phyloP scores from a whole-genome alignment of 2,797 vertebrate genomes.

The Corythornis leucogaster region DNA sequence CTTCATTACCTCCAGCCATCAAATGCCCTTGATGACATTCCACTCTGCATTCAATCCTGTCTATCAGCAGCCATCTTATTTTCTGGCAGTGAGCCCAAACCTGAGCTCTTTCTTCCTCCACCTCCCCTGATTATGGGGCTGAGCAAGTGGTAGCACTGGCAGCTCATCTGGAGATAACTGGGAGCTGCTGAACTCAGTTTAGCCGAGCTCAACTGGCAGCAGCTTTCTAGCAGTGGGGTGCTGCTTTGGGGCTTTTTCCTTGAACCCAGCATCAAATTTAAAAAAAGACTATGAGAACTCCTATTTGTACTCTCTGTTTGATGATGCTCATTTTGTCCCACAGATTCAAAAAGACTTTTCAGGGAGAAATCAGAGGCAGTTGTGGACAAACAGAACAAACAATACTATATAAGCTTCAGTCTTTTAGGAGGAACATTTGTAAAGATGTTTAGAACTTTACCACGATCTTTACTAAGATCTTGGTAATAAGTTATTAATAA shows the following conservation, averaged over 20 bases:
- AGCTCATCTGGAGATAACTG: fast-evolving
- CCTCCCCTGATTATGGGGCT: neutral
- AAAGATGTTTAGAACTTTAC: neutral
- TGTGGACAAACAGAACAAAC: neutral
- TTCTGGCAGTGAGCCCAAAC: neutral
- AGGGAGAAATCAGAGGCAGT: neutral
- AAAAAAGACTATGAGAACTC: neutral
- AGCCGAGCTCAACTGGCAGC: neutral
- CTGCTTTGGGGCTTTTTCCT: fast-evolving
- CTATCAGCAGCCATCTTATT: neutral
- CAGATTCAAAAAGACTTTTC: neutral
- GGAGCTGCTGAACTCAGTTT: neutral
- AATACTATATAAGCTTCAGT: neutral
- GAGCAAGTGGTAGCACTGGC: neutral
- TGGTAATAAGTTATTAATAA: neutral
- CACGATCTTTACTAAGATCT: neutral
- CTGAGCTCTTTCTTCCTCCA: fast-evolving
- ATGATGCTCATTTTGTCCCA: neutral
- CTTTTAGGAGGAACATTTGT: neutral
- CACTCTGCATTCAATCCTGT: fast-evolving
- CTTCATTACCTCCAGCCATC: neutral
- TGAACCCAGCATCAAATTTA: neutral
- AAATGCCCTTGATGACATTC: fast-evolving
- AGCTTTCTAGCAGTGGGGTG: neutral
- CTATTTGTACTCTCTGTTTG: neutral